Base-by-base conservation (phyloP, 2,113 vertebrate species). In the Otus sunia region DNA sequence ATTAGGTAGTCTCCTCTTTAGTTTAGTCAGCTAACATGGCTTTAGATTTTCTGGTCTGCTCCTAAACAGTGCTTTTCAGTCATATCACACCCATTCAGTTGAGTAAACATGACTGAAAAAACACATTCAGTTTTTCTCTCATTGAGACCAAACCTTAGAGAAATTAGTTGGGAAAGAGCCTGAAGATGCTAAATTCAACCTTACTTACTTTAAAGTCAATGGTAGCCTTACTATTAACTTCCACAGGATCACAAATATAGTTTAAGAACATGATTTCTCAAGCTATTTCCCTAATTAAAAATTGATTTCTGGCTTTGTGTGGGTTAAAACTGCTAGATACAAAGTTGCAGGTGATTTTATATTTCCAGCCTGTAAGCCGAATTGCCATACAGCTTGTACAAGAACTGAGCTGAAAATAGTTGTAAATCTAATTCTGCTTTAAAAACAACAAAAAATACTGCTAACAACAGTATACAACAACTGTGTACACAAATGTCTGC, bases 211-310 rank as follows among this genome's bases (percentile, higher is more conserved):
- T 58, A 20, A 95, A 74, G 71, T 67, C 77, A 64, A 7, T 37
- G 37, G 12, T 67, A 68, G 60, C 47, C 92, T 91, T 94, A 23
- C 62, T 91, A 34, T 80, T 86, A 85, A 85, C 67, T 93, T 91
- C 47, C 20, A 43, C 41, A 52, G 88, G 47, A 77, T 95, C 66
- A 77, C 37, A 86, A 86, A 60, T 37, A 36, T 45, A 39, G 59
- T 30, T 56, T 52, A 91, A 88, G 39, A 89, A 72, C 86, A 77
- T 88, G 82, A 56, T 93, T 97, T 96, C 47, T 91, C 45, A 88
- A 71, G 75, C 73, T 78, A 41, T 75, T 96, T 96, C 66, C 34
- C 43, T 96, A 98, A 97, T 97, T 97, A 97, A 96, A 97, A 97
- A 94, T 93, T 97, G 96, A 97, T 97, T 97, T 96, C 96, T 91